Percentiles rank a stretch among this genome's conserved stretches.
Evolutionary conservation across 2,113 vertebrate genomes (phyloP).

Genomic region (Sciurus niger): DNA sequence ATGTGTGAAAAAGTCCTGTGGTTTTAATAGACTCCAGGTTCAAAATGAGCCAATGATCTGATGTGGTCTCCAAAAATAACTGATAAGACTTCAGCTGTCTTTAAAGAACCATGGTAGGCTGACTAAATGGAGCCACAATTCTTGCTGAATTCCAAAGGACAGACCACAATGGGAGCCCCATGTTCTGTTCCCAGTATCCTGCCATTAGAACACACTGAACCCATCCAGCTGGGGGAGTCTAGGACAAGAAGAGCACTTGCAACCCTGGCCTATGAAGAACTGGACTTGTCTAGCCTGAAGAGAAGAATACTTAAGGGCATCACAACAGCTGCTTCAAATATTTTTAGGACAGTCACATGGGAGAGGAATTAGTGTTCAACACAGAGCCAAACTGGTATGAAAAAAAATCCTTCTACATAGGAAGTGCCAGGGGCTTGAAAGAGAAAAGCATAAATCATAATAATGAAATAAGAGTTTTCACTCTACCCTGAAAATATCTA

Average conservation of each 20-base stretch:
- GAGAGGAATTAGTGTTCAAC: constrained; percentile 61
- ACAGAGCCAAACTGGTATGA: constrained; percentile 29
- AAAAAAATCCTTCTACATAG: constrained; percentile 25
- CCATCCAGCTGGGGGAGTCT: background rate
- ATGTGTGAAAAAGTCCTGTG: constrained; percentile 72
- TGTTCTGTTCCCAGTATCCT: background rate
- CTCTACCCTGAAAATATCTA: constrained; percentile 17
- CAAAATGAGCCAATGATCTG: constrained; percentile 66
- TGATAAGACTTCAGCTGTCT: constrained; percentile 63
- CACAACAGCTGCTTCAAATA: constrained; percentile 78
- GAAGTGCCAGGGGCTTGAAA: constrained; percentile 54
- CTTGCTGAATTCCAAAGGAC: constrained; percentile 9
- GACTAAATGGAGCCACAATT: background rate
- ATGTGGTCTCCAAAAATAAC: constrained; percentile 79
- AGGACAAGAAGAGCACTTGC: background rate
- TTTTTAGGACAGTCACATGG: constrained; percentile 78
- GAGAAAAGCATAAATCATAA: constrained; percentile 62
- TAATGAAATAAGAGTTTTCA: constrained; percentile 52
- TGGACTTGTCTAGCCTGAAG: background rate
- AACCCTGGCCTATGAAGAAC: background rate
- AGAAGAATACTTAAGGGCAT: constrained; percentile 49
- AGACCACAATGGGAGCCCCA: background rate
- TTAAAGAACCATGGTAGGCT: constrained; percentile 43
- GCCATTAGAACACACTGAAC: background rate
- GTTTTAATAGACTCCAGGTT: constrained; percentile 74